Base-by-base conservation (phyloP, 1,140 invertebrate species). In the Cyrtorhinus lividipennis region DNA sequence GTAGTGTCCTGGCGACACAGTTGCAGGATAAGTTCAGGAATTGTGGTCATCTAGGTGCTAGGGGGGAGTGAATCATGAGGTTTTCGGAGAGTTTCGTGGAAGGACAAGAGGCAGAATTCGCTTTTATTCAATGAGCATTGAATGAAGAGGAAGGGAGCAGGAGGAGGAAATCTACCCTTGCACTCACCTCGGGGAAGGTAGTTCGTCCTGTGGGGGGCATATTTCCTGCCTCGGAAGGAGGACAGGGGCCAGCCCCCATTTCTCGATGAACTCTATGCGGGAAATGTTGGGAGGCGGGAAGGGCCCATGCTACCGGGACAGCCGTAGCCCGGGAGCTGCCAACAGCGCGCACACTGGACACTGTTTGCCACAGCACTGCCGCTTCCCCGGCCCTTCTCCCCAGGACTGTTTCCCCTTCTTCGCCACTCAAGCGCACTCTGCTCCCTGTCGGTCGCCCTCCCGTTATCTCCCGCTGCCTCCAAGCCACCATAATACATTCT, bases 161-260 rank as follows among this genome's bases (percentile, higher is more conserved):
- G 30, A 22, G 60, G 44, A 24, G 56, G 56, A 23, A 24, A 20
- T 57, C n/a, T 57, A 10, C 22, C 18, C 24, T 2, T 15, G 1
- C 2, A 25, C 26, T 53, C 63, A 67, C 66, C 66, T 67, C 22
- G 64, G 64, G 56, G 56, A 44, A 22, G 46, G 83, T 73, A 77
- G 78, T 77, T 78, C 79, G 76, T 75, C 76, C 72, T 73, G 72
- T 77, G 77, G 83, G 84, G 85, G 87, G 83, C 80, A 77, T 78
- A 84, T 85, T 81, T 90, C 88, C 86, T 89, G 87, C 82, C 87
- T 87, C 83, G 88, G 88, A 80, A 84, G 87, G 82, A 91, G 86
- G 84, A 91, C 88, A 84, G 89, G 88, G 81, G 88, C 90, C 78
- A 90, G 86, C 85, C 89, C 88, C 89, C 88, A 92, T 90, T 88